These are phyloP conservation scores for Macrosteles quadrilineatus DNA, from an alignment of 1,140 invertebrate genomes.

Conservation along the genomic window DNA sequence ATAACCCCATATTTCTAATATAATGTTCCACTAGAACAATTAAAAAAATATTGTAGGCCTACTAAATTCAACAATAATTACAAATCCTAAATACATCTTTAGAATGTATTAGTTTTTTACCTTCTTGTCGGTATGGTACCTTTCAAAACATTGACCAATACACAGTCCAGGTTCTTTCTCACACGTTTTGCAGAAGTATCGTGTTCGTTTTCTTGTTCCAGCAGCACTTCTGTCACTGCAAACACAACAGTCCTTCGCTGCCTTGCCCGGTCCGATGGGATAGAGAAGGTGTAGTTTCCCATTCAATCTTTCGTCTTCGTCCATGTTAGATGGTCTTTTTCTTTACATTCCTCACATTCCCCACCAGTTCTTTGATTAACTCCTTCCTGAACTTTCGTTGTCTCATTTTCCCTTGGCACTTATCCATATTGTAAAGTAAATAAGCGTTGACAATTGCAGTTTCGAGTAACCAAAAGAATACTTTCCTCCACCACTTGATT, in stretches of 20 bases:
- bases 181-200: constrained; percentile 13
- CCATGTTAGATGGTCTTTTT: neutral
- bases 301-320: constrained; percentile 12
- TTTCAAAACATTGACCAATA: constrained; percentile 12
- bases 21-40: too few species aligned
- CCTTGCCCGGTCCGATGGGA: neutral
- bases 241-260: constrained; percentile 22
- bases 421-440: neutral
- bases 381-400: constrained; percentile 24
- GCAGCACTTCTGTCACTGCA: constrained; percentile 6
- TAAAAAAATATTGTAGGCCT: too few species aligned
- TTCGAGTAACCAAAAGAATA: constrained; percentile 29
- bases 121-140: constrained; percentile 26
- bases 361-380: constrained; percentile 15
- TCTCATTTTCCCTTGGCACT: neutral
- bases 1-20: too few species aligned
- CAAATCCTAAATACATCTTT: too few species aligned
- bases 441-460: constrained; percentile 2
- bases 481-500: constrained; percentile 31
- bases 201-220: constrained; percentile 1
- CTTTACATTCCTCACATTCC: neutral
- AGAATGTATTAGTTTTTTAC: neutral
- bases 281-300: constrained; percentile 13
- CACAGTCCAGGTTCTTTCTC: constrained; percentile 9
- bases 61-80: too few species aligned